Percentiles rank a stretch among this genome's conserved stretches.
These are phyloP conservation scores for Paratrypauchen microcephalus DNA, from an alignment of 2,797 vertebrate genomes.

Conservation along the genomic window DNA sequence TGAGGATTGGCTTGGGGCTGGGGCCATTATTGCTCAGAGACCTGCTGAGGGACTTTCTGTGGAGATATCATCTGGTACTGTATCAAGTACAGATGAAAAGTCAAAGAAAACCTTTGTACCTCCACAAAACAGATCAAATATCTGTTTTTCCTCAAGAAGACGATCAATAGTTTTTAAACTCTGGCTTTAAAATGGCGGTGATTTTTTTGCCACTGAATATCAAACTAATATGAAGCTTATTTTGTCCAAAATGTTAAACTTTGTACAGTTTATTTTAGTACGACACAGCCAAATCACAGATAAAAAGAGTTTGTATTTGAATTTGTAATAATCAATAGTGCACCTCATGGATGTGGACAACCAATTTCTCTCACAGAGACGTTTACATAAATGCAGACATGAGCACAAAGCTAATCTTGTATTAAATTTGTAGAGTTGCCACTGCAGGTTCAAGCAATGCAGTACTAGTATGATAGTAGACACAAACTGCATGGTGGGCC, in stretches of 20 bases:
- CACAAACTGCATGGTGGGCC: conserved; percentile 30
- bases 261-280: conserved; percentile 11
- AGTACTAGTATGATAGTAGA: conserved; percentile 1
- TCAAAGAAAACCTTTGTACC: conserved; percentile 23
- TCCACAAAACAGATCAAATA: conserved; percentile 22
- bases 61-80: conserved; percentile 7
- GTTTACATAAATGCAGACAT: conserved; percentile 1
- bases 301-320: conserved; percentile 8
- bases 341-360: neutral
- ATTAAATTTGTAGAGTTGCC: conserved; percentile 24
- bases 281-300: conserved; percentile 19
- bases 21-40: conserved; percentile 26
- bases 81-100: conserved; percentile 20
- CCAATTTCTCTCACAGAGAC: neutral
- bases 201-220: conserved; percentile 9
- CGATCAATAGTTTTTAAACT: conserved; percentile 5
- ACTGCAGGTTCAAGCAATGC: conserved; percentile 32
- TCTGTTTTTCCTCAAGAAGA: conserved; percentile 13
- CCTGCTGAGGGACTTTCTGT: conserved; percentile 32
- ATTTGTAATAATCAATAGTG: conserved; percentile 36
- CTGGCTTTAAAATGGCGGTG: conserved; percentile 15
- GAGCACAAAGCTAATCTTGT: neutral
- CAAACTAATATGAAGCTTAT: conserved; percentile 13
- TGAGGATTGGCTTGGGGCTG: conserved; percentile 33
- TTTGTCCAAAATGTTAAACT: conserved; percentile 37